Evolutionary conservation across 1,140 invertebrate species (phyloP).

Genomic region (Helicoverpa zea): DNA sequence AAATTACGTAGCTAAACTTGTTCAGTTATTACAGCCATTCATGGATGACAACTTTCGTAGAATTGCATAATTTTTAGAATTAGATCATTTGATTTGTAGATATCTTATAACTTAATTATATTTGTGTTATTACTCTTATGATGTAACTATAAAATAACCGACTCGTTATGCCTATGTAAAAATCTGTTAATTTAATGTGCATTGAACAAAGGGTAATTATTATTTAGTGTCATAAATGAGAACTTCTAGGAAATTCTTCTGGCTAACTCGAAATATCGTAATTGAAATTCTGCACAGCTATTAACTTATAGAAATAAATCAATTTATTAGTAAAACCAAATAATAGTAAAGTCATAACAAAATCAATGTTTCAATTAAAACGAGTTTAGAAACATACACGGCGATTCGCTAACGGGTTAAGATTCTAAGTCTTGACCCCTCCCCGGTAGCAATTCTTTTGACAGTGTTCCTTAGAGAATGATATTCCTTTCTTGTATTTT

Average conservation of each 20-base stretch:
- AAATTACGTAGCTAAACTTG: conserved; percentile 56
- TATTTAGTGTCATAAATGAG: no score
- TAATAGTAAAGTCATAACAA: not conserved
- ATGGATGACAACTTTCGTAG: conserved; percentile 62
- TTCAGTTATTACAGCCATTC: conserved; percentile 45
- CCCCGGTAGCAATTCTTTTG: not conserved
- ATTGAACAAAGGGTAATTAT: no score
- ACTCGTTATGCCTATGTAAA: not conserved
- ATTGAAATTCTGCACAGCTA: no score
- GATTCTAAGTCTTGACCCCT: not conserved
- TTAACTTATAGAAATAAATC: not conserved
- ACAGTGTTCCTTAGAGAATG: conserved; percentile 3
- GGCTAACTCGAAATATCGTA: no score
- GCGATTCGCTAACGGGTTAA: not conserved
- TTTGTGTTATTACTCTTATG: conserved; percentile 12
- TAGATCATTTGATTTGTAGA: conserved; percentile 30
- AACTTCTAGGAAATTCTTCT: no score
- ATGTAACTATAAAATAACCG: not conserved
- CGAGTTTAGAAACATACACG: not conserved
- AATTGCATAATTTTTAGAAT: conserved; percentile 50
- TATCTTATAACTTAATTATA: conserved; percentile 9
- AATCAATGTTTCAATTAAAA: not conserved
- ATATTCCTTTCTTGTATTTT: not conserved
- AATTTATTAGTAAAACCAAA: not conserved
- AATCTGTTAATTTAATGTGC: no score